Base-by-base conservation (phyloP, 2,797 vertebrate genomes). In the Taeniopygia guttata region DNA sequence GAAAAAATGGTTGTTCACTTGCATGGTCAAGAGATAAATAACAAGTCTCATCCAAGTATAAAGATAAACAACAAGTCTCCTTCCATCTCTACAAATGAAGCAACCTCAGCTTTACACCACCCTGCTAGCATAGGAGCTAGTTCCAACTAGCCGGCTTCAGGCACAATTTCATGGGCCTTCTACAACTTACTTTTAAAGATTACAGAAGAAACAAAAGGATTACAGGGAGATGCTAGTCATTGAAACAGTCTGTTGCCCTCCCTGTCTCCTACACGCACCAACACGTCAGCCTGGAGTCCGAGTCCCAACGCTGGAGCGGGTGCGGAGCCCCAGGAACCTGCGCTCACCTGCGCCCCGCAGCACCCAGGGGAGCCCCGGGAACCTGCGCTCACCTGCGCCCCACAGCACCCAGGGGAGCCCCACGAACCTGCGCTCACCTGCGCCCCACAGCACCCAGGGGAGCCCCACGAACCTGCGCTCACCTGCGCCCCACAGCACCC, bases 181-280 rank as follows among this genome's bases (percentile, higher is more conserved):
- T 21, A 11, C 62, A 92, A 94, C 62, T 94, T 83, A 96, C 76
- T 95, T 96, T 83, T 9, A 56, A 79, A 87, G 32, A 66, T 29
- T 13, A 69, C 6, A 32, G 7, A 23, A 17, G 14, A 85, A 86
- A 94, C 69, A 90, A 89, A 92, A 43, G 74, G 40, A 54, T 74
- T 89, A 29, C 5, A 15, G 42, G 23, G 58, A 49, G 26, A 68
- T 3, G 5, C 1, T n/a, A 38, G 34, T 26, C 58, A 32, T 13
- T 63, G 62, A 32, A 34, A 8, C 11, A n/a, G 42, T 40, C 42
- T 11, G 34, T 0, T 58, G 43, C 49, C 68, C 17, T 56, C 15
- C 0, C 27, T 5, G 73, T 42, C 60, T 84, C 40, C 70, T 48
- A 10, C 49, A 19, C 0, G 10, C 34, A 51, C 7, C 29, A 40